Percentiles rank a stretch among this genome's conserved stretches.
Evolutionary conservation across 2,888 invertebrate genomes (phyloP).

Genomic region (Vandiemenella viatica): DNA sequence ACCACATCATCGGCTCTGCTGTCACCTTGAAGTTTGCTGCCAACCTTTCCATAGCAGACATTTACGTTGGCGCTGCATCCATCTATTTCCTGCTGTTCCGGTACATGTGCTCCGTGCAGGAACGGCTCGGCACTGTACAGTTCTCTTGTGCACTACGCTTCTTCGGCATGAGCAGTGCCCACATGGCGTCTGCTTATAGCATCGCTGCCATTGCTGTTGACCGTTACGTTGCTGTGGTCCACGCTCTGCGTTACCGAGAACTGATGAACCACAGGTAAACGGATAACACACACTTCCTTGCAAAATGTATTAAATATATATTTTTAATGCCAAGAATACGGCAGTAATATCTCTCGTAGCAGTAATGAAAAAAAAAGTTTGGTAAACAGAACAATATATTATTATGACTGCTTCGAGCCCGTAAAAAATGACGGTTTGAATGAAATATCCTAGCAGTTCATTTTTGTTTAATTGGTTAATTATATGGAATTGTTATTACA

Average conservation of each 20-base stretch:
- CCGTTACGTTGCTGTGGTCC: slow-evolving; percentile 14
- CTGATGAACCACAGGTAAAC: slow-evolving; percentile 12
- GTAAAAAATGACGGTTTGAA: too few relatives aligned
- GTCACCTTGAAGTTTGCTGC: slow-evolving; percentile 9
- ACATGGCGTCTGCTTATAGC: slow-evolving; percentile 8
- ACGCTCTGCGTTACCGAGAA: slow-evolving; percentile 13
- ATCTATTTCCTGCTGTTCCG: slow-evolving; percentile 10
- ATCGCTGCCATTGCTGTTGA: slow-evolving; percentile 12
- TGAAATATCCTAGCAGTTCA: too few relatives aligned
- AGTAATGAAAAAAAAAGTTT: too few relatives aligned
- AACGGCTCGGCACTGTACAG: background rate
- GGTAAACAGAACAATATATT: too few relatives aligned
- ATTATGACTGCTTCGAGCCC: too few relatives aligned
- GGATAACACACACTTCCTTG: too few relatives aligned
- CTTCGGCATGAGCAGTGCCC: slow-evolving; percentile 6
- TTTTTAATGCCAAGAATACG: too few relatives aligned
- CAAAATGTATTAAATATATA: too few relatives aligned
- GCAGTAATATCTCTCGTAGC: too few relatives aligned
- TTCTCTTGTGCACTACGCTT: slow-evolving; percentile 10
- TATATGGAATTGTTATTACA: too few relatives aligned
- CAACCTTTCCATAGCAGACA: slow-evolving; percentile 11
- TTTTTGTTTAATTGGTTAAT: too few relatives aligned
- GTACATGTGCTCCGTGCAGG: slow-evolving; percentile 11
- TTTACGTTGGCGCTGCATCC: slow-evolving; percentile 8
- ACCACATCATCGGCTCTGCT: too few relatives aligned